phyloP scores from a whole-genome alignment of 2,797 vertebrate genomes.

The Pseudopleuronectes americanus region DNA sequence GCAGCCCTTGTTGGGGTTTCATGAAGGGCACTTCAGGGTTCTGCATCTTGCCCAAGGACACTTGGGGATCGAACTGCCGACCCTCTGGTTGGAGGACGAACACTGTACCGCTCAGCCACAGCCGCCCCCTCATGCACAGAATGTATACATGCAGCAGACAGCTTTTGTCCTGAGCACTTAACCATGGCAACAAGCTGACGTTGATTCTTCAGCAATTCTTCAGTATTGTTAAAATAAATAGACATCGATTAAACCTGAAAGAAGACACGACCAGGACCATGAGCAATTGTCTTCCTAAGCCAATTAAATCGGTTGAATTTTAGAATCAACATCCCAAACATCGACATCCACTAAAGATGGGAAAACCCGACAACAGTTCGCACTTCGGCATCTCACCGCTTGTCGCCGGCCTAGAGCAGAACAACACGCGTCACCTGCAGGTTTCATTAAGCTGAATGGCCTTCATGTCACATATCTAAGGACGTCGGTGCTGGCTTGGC shows the following conservation, averaged over 20 bases:
- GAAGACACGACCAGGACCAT: not conserved
- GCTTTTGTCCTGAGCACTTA: conserved; percentile 28
- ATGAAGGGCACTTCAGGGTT: no score
- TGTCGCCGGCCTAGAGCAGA: conserved; percentile 38
- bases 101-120: no score
- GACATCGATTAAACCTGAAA: conserved; percentile 21
- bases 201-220: conserved; percentile 25
- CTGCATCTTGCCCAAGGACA: no score
- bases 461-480: conserved; percentile 81
- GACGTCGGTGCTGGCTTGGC: conserved; percentile 81
- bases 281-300: not conserved
- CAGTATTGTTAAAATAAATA: conserved; percentile 15
- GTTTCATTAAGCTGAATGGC: conserved; percentile 76
- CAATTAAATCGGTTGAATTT: conserved; percentile 22
- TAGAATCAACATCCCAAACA: not conserved
- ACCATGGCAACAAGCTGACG: conserved; percentile 35
- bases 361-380: conserved; percentile 5
- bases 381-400: conserved; percentile 12
- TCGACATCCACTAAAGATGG: not conserved
- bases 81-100: no score
- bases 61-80: no score
- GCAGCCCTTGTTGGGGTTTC: no score
- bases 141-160: conserved; percentile 1
- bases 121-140: not conserved
- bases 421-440: conserved; percentile 71